A percentile compares a stretch with the other conserved stretches of the same genome.
These are phyloP conservation scores for Pseudococcus viburni DNA, from an alignment of 2,888 invertebrate species.

Conservation along the genomic window DNA sequence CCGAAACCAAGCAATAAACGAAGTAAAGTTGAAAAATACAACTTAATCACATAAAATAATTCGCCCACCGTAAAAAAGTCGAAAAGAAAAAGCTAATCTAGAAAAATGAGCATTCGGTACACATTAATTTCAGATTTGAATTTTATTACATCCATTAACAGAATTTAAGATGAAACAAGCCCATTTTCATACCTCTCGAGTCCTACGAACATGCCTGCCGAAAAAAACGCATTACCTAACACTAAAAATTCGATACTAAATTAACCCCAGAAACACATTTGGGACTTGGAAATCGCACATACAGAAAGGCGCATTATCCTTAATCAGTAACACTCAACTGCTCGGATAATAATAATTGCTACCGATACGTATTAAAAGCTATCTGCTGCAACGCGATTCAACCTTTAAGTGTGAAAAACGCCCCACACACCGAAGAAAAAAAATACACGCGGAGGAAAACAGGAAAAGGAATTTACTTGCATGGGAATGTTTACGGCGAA, in stretches of 20 bases:
- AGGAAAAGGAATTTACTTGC: slow-evolving; percentile 62
- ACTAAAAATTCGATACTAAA: background rate
- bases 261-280: background rate
- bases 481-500: slow-evolving; percentile 62
- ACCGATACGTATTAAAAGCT: slow-evolving; percentile 41
- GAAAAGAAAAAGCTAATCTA: too few relatives aligned
- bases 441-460: slow-evolving; percentile 8
- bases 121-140: too few relatives aligned
- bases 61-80: too few relatives aligned
- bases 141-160: too few relatives aligned
- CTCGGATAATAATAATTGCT: slow-evolving; percentile 8
- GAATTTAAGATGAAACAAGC: too few relatives aligned
- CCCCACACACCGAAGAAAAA: background rate
- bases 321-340: slow-evolving; percentile 7
- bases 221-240: background rate
- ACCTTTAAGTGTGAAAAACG: slow-evolving; percentile 49
- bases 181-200: too few relatives aligned
- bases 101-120: too few relatives aligned
- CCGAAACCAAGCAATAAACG: too few relatives aligned
- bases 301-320: background rate
- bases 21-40: too few relatives aligned
- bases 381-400: background rate
- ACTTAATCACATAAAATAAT: too few relatives aligned
- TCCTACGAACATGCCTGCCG: background rate
- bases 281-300: background rate